Base-by-base conservation (phyloP, 1,140 invertebrate species). In the Lordiphosa clarofinis region DNA sequence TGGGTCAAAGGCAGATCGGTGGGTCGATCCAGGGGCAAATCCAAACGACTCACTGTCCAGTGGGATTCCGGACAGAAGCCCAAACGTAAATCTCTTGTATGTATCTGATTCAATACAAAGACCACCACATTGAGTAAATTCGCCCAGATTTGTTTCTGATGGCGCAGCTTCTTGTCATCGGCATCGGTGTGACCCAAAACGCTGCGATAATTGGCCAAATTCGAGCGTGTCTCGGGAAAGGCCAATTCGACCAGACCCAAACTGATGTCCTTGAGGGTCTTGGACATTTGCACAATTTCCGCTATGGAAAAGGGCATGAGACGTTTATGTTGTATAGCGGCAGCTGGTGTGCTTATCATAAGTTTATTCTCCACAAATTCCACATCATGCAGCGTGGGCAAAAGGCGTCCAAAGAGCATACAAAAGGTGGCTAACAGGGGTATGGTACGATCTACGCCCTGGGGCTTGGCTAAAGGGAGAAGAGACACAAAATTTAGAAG, bases 161-260 rank as follows among this genome's bases (percentile, higher is more conserved):
- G 86, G 5, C 89, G 88, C 8, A 68, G 74, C 43, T 88, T 87
- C 10, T 79, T 74, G 6, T 76, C 87, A 54, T 87, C 53, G 0
- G 73, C 67, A 0, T 87, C 73, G n/a, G 87, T 79, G 10, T 84
- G 75, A 0, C 90, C 89, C 0, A 90, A 50, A 0, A 91, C 90
- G 31, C 71, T 90, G n/a, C 88, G 73, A 59, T 87, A 87, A 37
- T 87, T 81, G 35, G 86, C 71, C 6, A 93, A 82, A 7, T 89
- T 91, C 0, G 92, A 92, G 64, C 94, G 90, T 0, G 93, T 92
- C 82, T 97, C 96, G 0, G 96, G 96, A 89, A 96, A 97, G 0
- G 96, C 96, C 15, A 98, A 89, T 75, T 98, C 96, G 1, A 98
- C 95, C 1, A 98, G 90, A 8, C 96, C 96, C 9, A 97, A 90